Base-by-base conservation (phyloP, 2,888 invertebrate genomes). In the Lasius platythorax region DNA sequence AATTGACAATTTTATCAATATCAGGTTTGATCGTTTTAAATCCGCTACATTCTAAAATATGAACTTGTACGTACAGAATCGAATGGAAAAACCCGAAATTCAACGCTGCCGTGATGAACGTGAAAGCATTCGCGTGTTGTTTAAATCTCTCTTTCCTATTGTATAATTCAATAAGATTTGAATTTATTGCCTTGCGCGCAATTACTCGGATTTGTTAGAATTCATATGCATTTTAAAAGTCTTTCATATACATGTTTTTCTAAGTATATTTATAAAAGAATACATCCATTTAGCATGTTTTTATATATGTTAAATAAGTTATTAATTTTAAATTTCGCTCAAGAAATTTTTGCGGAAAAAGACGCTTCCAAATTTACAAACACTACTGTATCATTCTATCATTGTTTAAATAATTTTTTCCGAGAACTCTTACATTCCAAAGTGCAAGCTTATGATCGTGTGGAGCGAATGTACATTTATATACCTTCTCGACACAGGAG, bases 91-190 rank as follows among this genome's bases (percentile, higher is more conserved):
- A 73, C n/a, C 30, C 40, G 40, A 23, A 75, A 70, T 68, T 68
- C 23, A 56, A 58, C 11, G 28, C 12, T 88, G 76, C 84, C 86
- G 37, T 37, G 37, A 37, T 37, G 81, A 88, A 83, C 84, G 88
- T 88, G 82, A 90, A 88, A 91, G 89, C 88, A 86, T 92, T 91
- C 86, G 85, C 90, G 86, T 91, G 90, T 91, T 87, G 79, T 90
- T 88, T 81, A 87, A 84, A 87, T 84, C 85, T 83, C 83, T 72
- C 79, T 53, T 28, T 66, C 46, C 79, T 79, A 68, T 85, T 84
- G 91, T 91, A 92, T 92, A 90, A 92, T 92, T 92, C 89, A 88
- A 90, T 91, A 87, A 92, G 92, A 92, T 92, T 91, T 88, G 86
- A 92, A 92, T 92, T 89, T 89, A 91, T 90, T 85, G 84, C 81